Evolutionary conservation across 2,888 invertebrate genomes (phyloP).

Genomic region (Euproctis similis): DNA sequence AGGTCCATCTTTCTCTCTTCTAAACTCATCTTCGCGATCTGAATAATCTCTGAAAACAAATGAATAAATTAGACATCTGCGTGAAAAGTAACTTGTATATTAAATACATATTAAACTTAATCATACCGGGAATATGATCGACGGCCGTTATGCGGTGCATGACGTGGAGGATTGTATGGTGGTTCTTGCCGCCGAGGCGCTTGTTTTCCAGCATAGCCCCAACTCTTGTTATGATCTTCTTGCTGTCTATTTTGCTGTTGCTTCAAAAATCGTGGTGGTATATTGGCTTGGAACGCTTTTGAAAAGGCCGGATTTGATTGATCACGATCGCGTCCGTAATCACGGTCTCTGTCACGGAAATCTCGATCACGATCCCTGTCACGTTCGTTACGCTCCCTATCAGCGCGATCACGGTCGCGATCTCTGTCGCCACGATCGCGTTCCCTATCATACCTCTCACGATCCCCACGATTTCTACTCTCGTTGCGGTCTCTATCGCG

Average conservation of each 20-base stretch:
- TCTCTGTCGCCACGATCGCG: conserved; percentile 49
- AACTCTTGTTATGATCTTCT: conserved; percentile 64
- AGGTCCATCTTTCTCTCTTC: conserved; percentile 60
- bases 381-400: conserved; percentile 16
- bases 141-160: conserved; percentile 56
- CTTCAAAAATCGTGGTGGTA: conserved; percentile 90
- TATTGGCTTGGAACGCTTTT: conserved; percentile 85
- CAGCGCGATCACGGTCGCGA: conserved; percentile 24
- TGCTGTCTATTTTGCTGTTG: conserved; percentile 79
- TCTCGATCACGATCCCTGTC: conserved; percentile 38
- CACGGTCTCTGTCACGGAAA: conserved; percentile 44
- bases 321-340: conserved; percentile 60
- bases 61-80: background rate
- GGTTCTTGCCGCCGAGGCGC: conserved; percentile 57
- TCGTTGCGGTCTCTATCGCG: conserved; percentile 29
- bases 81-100: background rate
- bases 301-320: conserved; percentile 79
- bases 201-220: conserved; percentile 53
- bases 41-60: conserved; percentile 58
- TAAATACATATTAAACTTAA: conserved; percentile 9
- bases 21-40: conserved; percentile 65
- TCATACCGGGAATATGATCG: conserved; percentile 69
- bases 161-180: conserved; percentile 58
- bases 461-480: conserved; percentile 40
- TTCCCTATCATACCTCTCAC: conserved; percentile 30